These are phyloP conservation scores for Phoronis australis DNA, from an alignment of 2,888 invertebrate species.

Conservation along the genomic window DNA sequence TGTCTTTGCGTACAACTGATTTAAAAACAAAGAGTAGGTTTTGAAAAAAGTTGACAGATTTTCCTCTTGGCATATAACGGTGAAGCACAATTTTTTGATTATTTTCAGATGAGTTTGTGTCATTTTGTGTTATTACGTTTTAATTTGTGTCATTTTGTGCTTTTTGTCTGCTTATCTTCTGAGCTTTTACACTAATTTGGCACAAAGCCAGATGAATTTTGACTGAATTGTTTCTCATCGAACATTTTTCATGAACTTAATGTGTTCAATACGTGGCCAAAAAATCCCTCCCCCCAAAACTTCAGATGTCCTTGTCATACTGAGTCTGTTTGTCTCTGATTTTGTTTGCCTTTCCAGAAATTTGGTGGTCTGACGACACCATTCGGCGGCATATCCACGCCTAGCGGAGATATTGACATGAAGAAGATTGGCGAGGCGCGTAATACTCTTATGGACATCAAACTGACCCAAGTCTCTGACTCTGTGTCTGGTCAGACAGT, in stretches of 20 bases:
- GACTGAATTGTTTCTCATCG: neutral
- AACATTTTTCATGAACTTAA: too few species aligned
- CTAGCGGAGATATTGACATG: conserved; percentile 79
- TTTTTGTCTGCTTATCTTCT: too few species aligned
- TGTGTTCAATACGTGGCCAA: neutral
- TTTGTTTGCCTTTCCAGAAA: conserved; percentile 20
- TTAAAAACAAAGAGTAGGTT: too few species aligned
- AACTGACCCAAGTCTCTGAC: conserved; percentile 93
- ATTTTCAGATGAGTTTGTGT: too few species aligned
- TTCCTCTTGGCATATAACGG: too few species aligned
- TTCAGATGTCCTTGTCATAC: neutral
- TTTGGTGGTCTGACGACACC: conserved; percentile 63
- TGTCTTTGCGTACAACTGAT: too few species aligned
- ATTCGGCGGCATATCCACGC: conserved; percentile 54
- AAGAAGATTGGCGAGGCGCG: conserved; percentile 98
- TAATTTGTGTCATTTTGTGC: too few species aligned
- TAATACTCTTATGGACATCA: conserved; percentile 98
- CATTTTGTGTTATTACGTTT: too few species aligned
- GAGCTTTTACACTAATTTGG: too few species aligned
- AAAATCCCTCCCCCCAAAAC: neutral
- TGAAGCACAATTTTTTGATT: too few species aligned
- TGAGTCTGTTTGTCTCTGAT: conserved; percentile 6
- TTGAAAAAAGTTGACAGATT: too few species aligned
- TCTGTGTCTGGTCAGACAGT: conserved; percentile 99
- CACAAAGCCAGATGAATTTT: too few species aligned